Conservation (phyloP, 2,113 vertebrate species). For the Phycodurus eques region DNA sequence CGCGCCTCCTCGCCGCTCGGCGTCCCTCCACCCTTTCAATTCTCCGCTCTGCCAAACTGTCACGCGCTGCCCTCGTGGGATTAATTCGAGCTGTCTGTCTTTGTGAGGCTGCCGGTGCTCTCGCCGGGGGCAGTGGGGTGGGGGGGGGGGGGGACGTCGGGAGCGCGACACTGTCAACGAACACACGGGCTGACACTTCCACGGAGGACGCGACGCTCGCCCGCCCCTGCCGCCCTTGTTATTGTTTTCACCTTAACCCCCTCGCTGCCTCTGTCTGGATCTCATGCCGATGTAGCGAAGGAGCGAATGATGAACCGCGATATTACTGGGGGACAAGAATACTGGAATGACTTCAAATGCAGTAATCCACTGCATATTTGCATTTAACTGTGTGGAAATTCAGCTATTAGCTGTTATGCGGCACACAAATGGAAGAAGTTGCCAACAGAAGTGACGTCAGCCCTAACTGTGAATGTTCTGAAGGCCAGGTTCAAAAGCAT, state of each 20-base stretch:
- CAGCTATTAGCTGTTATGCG: not conserved
- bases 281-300: not conserved
- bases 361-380: not conserved
- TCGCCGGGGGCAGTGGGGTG: conserved; percentile 45
- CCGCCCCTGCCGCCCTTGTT: conserved; percentile 67
- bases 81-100: conserved; percentile 99
- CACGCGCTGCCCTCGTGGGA: conserved; percentile 91
- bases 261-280: conserved; percentile 48
- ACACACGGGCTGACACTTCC: conserved; percentile 82
- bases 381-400: not conserved
- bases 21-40: conserved; percentile 96
- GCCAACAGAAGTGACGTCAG: no score
- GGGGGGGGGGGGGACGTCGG: not conserved
- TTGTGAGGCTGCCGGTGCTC: conserved; percentile 85
- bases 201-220: conserved; percentile 69
- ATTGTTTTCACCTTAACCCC: conserved; percentile 78
- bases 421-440: no score
- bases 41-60: conserved; percentile 96
- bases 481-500: no score
- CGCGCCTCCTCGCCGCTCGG: conserved; percentile 94
- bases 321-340: not conserved
- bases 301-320: not conserved
- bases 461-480: no score
- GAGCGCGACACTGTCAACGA: conserved; percentile 85
- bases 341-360: conserved; percentile 11